A percentile compares a stretch with the other conserved stretches of the same genome.
phyloP scores from a whole-genome alignment of 2,797 vertebrate species.

The Pangasius mekongensis region DNA sequence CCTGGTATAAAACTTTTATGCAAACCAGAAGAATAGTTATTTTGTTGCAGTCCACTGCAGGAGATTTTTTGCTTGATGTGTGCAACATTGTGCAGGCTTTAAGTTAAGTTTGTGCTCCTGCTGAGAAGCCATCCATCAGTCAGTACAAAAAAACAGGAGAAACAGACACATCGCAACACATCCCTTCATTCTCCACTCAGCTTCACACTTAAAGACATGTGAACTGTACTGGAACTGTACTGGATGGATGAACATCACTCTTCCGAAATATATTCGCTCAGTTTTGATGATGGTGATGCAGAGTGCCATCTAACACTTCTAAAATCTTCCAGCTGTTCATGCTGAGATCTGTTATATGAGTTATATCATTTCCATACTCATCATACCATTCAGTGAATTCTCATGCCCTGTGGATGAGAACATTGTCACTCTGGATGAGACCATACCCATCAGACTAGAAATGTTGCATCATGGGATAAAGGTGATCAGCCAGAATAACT shows the following conservation, averaged over 20 bases:
- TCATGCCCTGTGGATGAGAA: neutral
- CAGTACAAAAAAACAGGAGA: conserved; percentile 16
- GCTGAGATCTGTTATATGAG: neutral
- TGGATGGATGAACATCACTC: neutral
- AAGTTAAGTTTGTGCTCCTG: conserved; percentile 9
- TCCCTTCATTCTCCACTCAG: neutral
- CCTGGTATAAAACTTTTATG: neutral
- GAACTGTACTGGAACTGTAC: neutral
- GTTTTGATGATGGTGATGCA: neutral
- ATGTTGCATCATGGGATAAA: neutral
- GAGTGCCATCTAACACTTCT: neutral
- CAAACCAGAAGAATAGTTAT: neutral
- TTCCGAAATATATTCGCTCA: neutral
- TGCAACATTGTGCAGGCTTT: neutral
- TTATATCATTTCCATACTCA: neutral
- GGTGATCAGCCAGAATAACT: neutral
- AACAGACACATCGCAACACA: neutral
- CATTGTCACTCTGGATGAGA: neutral
- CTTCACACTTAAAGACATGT: neutral
- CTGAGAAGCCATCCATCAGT: conserved; percentile 6
- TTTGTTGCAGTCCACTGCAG: neutral
- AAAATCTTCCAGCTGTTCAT: neutral
- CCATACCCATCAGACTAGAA: neutral
- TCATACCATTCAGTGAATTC: neutral
- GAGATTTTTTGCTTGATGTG: neutral